Conservation (phyloP, 2,113 vertebrate genomes). For the Plestiodon gilberti region DNA sequence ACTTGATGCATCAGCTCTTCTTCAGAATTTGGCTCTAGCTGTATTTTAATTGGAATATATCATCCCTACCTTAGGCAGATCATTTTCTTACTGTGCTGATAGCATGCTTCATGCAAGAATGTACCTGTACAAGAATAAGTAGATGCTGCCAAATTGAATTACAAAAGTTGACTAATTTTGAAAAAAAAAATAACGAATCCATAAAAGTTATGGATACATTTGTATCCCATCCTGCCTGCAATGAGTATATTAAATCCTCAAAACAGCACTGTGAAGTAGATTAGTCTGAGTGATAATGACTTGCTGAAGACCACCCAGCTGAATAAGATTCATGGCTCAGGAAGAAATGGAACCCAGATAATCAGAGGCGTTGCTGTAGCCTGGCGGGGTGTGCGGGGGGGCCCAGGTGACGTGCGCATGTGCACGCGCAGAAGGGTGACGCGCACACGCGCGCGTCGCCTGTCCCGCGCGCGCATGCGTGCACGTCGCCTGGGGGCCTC, state of each 20-base stretch:
- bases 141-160: background rate
- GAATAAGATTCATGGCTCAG: background rate
- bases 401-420: no score
- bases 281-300: background rate
- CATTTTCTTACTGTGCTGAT: conserved; percentile 2
- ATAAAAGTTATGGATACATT: background rate
- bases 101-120: background rate
- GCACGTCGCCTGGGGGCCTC: no score
- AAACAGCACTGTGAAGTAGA: background rate
- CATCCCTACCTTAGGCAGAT: background rate
- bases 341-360: background rate
- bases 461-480: no score
- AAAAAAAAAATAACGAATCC: background rate
- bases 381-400: no score
- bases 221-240: background rate
- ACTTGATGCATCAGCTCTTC: background rate
- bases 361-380: no score
- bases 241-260: background rate
- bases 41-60: conserved; percentile 17
- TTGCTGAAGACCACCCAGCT: background rate
- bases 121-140: background rate
- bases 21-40: background rate
- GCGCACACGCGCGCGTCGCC: no score
- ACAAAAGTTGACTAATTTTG: background rate
- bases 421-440: no score